Conservation (phyloP, 2,113 vertebrate species). For the Aepyceros melampus region DNA sequence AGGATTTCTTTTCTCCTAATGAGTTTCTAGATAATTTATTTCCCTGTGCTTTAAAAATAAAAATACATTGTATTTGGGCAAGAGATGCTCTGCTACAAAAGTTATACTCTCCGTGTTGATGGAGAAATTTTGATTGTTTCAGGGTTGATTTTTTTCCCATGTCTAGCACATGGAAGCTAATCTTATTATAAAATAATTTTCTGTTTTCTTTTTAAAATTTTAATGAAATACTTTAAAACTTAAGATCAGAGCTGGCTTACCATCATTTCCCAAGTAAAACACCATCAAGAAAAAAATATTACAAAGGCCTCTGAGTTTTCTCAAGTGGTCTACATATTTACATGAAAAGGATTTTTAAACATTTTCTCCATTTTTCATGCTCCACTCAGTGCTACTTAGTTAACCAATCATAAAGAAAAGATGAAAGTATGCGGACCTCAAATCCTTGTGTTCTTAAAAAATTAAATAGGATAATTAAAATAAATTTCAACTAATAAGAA, state of each 20-base stretch:
- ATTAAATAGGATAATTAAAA: constrained; percentile 49
- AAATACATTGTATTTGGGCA: background rate
- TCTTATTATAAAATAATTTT: constrained; percentile 25
- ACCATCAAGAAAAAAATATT: constrained; percentile 24
- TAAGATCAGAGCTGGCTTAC: constrained; percentile 33
- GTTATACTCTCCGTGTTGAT: background rate
- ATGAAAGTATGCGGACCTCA: constrained; percentile 41
- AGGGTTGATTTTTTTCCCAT: background rate
- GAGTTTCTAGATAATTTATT: constrained; percentile 2
- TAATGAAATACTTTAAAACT: constrained; percentile 51
- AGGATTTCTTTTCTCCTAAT: background rate
- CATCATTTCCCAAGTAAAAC: constrained; percentile 49
- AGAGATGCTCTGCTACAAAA: background rate
- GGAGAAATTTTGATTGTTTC: constrained; percentile 22
- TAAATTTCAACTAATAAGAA: constrained; percentile 58
- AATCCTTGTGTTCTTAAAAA: constrained; percentile 50
- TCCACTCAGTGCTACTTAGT: background rate
- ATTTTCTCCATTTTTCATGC: background rate
- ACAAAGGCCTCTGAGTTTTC: constrained; percentile 31
- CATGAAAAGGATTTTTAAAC: constrained; percentile 22
- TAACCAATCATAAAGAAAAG: constrained; percentile 57
- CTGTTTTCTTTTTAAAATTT: constrained; percentile 19
- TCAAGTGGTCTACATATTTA: constrained; percentile 41
- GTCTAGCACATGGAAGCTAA: background rate
- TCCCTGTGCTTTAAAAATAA: constrained; percentile 34